Base-by-base conservation (phyloP, 1,140 invertebrate species). In the Rhyacophila brunnea region DNA sequence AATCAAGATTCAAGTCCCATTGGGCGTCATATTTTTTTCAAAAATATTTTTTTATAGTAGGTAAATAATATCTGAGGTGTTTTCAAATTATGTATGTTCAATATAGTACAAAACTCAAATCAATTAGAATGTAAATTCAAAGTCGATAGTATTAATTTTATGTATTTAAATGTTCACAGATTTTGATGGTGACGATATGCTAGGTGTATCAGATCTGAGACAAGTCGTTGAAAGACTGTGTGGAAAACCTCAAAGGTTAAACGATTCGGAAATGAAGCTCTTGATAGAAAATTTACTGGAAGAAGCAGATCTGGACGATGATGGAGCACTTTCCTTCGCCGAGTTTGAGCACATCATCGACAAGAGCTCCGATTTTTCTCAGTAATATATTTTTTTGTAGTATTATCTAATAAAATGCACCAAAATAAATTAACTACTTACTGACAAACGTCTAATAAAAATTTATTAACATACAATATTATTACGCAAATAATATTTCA, bases 301-400 rank as follows among this genome's bases (percentile, higher is more conserved):
- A 65, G 94, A 96, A 79, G 92, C 92, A 11, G 94, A 96, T 78
- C 75, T 95, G 42, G 93, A 96, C 81, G 92, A 94, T 72, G 93
- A 96, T 80, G 90, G 92, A 42, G 89, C 89, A 17, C 72, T 96
- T 7, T 93, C 92, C 9, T 96, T 94, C 83, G 91, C 93, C 13
- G 94, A 96, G 79, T 96, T 96, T 83, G 92, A 95, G 70, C 92
- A 95, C 78, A 90, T 95, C 48, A 93, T 95, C 69, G 90, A 93
- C 61, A 95, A 95, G 71, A 92, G 91, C 67, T 92, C 90, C 6
- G 92, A 95, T 79, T 96, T 96, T 76, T 82, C 86, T 51, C 87
- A 87, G 89, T 91, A 83, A 81, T 46, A 13, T 54, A 23, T 10
- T 6, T 28, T 20, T 14, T n/a, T n/a, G n/a, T 14, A 44, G 14